Evolutionary conservation across 2,113 vertebrate species (phyloP).

Genomic region (Steatornis caripensis): DNA sequence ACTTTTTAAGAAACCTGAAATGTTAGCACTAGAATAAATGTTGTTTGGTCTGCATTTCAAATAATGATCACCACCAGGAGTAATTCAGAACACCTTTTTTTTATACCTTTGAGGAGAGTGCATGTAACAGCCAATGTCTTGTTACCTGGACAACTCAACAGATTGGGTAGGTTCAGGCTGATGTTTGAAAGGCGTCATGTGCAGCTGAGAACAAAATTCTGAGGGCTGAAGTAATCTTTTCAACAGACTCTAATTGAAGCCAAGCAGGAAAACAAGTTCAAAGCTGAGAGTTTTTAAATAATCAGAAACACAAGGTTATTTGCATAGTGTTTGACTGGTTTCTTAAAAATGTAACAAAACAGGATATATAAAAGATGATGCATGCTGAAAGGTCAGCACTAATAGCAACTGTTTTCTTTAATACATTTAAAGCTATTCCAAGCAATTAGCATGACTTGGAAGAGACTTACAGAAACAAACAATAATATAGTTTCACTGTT

Average conservation of each 20-base stretch:
- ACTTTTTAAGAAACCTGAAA: background rate
- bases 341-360: background rate
- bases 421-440: background rate
- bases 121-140: background rate
- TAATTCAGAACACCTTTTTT: background rate
- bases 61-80: background rate
- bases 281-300: constrained; percentile 10
- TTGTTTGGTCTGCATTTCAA: background rate
- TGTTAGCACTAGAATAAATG: background rate
- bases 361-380: background rate
- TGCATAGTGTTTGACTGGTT: background rate
- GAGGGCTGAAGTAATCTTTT: background rate
- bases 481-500: background rate
- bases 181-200: background rate
- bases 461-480: background rate
- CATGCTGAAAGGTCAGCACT: background rate
- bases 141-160: background rate
- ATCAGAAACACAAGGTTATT: constrained; percentile 11
- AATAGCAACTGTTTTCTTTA: background rate
- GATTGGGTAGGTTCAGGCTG: background rate
- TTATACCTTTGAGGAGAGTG: background rate
- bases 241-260: background rate
- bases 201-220: background rate
- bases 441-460: background rate
- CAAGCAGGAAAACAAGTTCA: constrained; percentile 11